Conservation (phyloP, 2,113 vertebrate species). For the Sprattus sprattus region DNA sequence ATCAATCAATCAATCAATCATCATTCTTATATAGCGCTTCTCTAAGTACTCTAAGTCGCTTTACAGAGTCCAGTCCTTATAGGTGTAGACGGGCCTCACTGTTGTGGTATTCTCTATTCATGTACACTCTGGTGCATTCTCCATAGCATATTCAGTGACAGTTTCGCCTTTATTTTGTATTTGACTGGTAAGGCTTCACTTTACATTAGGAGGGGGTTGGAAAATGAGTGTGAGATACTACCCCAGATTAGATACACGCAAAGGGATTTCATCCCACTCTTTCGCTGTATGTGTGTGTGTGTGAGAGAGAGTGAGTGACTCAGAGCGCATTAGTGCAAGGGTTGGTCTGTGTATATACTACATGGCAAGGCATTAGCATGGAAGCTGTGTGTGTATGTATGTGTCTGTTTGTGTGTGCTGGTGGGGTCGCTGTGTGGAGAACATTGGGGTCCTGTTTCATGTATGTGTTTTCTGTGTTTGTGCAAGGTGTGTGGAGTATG, state of each 20-base stretch:
- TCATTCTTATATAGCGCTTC: too few species aligned
- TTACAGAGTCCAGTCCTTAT: too few species aligned
- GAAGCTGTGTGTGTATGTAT: background rate
- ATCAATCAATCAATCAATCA: too few species aligned
- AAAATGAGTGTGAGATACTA: background rate
- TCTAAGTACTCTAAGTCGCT: too few species aligned
- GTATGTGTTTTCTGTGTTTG: background rate
- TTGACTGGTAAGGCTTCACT: background rate
- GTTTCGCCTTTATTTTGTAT: background rate
- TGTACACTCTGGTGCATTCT: too few species aligned
- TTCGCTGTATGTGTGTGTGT: background rate
- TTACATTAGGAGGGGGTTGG: background rate
- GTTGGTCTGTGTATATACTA: background rate
- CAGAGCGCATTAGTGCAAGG: background rate
- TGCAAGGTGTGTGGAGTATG: too few species aligned
- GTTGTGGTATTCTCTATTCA: too few species aligned
- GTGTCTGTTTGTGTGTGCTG: background rate
- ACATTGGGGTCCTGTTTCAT: background rate
- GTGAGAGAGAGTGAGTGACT: background rate
- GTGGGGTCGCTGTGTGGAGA: background rate
- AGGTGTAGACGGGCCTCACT: too few species aligned
- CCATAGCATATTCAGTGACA: background rate
- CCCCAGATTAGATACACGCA: background rate
- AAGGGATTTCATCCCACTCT: slow-evolving; percentile 11
- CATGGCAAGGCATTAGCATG: background rate